Base-by-base conservation (phyloP, 2,797 vertebrate species). In the Clarias fuscus region DNA sequence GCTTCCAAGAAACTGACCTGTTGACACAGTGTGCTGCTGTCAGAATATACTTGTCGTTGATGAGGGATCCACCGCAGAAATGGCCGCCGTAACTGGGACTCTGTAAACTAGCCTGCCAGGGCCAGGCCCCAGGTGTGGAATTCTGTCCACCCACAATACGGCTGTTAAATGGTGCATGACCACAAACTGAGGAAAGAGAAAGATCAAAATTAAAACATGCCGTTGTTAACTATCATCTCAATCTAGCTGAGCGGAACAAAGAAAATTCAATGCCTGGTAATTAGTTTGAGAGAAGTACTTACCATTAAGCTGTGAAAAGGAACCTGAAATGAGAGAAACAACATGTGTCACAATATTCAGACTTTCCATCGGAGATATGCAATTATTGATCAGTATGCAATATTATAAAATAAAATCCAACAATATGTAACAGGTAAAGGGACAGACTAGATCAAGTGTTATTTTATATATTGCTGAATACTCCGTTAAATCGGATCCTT, bases 1-100 rank as follows among this genome's bases (percentile, higher is more conserved):
- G 56, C 40, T 43, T 79, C 30, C n/a, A 15, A 18, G n/a, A n/a
- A 53, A 27, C 8, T 82, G 59, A 78, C 89, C 61, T 10, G 59
- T 73, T 1, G 58, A 88, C 75, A 70, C 87, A 89, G 62, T 89
- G 89, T 27, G 87, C 89, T 18, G 89, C 87, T 2, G 85, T 76
- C 83, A 89, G n/a, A 30, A 89, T 75, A 7, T 43, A 43, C 40
- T 43, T 43, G 40, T 11, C 87, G 75, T 68, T 88, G n/a, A 89
- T 89, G 2, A 89, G 86, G 6, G 85, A 86, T n/a, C 88, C 88
- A 75, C 88, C 86, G 1, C 88, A 89, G 71, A 89, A 86, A 79
- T 88, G 86, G n/a, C 78, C 71, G 17, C 48, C 59, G n/a, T 24
- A 62, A 2, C 0, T 18, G 0, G 27, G 5, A 37, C 72, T 79